Evolutionary conservation across 2,888 invertebrate genomes (phyloP), one percentile per base, ranked within the genome.

Genomic region (Creontiades dilutus): DNA sequence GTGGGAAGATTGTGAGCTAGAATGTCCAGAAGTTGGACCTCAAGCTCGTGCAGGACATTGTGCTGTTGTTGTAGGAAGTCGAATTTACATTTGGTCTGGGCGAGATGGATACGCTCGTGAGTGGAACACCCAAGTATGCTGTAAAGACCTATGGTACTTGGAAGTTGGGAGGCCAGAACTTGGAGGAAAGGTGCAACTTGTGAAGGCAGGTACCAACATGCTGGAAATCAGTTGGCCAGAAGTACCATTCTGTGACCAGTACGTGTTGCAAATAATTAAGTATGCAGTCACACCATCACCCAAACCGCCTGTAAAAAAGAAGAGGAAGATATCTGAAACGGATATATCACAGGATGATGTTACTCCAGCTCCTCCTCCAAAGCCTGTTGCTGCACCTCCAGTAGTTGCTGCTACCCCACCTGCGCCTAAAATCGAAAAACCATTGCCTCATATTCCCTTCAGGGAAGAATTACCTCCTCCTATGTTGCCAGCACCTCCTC

Each of bases 101-200:
- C 94, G 99, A 91, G 99, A 99, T 94, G 99, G 99, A 19, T 99
- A 99, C 94, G 95, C 99, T 91, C 99, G 99, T 95, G 98, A 99
- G 90, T 99, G 99, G 99, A 99, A 99, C 94, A 99, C 99, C 94
- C 99, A 99, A 95, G 91, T 91, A 7, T 99, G 98, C 93, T 99
- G 98, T 93, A 98, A 98, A 93, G 98, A 99, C 93, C 94, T 99
- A 52, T 98, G 97, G 98, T 98, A 96, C 93, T 93, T 99, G 86
- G 99, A 99, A 93, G 98, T 98, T 12, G 98, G 98, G 91, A 97
- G 96, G 92, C 99, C 99, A 0, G 95, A 97, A 0, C 96, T 97
- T 68, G 98, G 99, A 0, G 96, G 97, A 0, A 95, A 98, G 91
- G 98, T 99, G 0, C 98, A 98, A 90, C 94, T 99, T 7, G 97